Conservation (phyloP, 2,888 invertebrate genomes). For the Rhimphoctona megacephalus region DNA sequence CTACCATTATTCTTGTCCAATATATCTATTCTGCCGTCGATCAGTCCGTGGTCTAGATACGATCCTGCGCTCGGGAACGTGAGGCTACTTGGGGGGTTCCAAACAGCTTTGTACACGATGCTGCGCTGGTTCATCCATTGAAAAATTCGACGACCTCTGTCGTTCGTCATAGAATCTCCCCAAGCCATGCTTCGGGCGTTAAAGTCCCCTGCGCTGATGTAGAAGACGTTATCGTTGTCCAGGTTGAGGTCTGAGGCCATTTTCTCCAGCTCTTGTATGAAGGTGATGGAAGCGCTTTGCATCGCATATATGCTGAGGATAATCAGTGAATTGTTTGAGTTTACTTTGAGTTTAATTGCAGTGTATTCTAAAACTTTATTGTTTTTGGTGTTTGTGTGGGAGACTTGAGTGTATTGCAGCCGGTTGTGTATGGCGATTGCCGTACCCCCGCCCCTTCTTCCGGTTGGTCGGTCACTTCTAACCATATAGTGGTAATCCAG, state of each 20-base stretch:
- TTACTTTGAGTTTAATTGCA: too few relatives aligned
- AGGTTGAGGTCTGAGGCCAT: too few relatives aligned
- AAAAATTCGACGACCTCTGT: slow-evolving; percentile 30
- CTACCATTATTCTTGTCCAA: background rate
- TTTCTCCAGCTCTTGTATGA: slow-evolving; percentile 42
- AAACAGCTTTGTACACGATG: slow-evolving; percentile 21
- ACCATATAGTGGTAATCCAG: slow-evolving; percentile 14
- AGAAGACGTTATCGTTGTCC: slow-evolving; percentile 19
- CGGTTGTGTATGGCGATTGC: slow-evolving; percentile 38
- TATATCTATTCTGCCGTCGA: slow-evolving; percentile 36
- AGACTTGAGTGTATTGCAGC: slow-evolving; percentile 12
- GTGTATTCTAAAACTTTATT: too few relatives aligned
- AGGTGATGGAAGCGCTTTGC: slow-evolving; percentile 25
- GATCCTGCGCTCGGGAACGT: slow-evolving; percentile 44
- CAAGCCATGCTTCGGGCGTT: slow-evolving; percentile 46
- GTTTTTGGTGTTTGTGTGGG: too few relatives aligned
- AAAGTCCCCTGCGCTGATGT: slow-evolving; percentile 53
- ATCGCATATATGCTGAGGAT: background rate
- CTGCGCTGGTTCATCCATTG: slow-evolving; percentile 22
- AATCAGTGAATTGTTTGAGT: too few relatives aligned
- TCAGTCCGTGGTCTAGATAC: slow-evolving; percentile 47
- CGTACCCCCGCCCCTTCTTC: slow-evolving; percentile 49
- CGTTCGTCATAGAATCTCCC: slow-evolving; percentile 47
- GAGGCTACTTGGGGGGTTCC: slow-evolving; percentile 25
- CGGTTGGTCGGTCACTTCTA: slow-evolving; percentile 28